Conservation (phyloP, 2,888 invertebrate genomes). For the Eucriotettix oculatus region DNA sequence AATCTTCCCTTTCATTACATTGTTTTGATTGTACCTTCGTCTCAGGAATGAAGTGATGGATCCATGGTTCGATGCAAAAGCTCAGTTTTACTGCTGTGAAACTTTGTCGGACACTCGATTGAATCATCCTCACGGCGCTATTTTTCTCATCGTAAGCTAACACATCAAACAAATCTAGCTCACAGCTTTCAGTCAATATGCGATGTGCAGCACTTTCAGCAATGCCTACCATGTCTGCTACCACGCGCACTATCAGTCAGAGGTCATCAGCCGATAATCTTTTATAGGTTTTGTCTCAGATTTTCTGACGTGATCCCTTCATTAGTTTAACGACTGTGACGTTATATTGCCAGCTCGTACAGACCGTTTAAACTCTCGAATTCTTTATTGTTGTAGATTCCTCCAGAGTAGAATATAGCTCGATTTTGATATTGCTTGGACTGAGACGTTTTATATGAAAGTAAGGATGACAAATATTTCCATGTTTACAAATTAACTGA, state of each 20-base stretch:
- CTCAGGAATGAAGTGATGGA: background rate
- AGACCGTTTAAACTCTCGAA: background rate
- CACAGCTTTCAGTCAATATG: background rate
- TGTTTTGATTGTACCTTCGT: background rate
- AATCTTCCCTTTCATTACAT: background rate
- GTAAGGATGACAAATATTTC: background rate
- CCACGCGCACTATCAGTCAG: background rate
- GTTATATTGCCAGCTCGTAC: background rate
- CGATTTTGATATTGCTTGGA: background rate
- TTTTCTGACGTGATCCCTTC: background rate
- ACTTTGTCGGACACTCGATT: background rate
- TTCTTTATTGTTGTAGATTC: background rate
- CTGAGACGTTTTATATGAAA: background rate
- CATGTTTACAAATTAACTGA: background rate
- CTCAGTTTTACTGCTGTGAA: background rate
- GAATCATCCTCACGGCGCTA: background rate
- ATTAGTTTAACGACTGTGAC: background rate
- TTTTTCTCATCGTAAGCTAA: background rate
- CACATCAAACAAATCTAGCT: background rate
- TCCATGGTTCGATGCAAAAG: background rate
- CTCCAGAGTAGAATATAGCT: background rate
- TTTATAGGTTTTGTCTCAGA: background rate
- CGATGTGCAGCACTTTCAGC: background rate
- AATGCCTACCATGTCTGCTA: background rate
- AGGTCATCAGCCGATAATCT: background rate